Evolutionary conservation across 2,888 invertebrate genomes (phyloP), one percentile per base, ranked within the genome.

Genomic region (Ormyrus pomaceus): DNA sequence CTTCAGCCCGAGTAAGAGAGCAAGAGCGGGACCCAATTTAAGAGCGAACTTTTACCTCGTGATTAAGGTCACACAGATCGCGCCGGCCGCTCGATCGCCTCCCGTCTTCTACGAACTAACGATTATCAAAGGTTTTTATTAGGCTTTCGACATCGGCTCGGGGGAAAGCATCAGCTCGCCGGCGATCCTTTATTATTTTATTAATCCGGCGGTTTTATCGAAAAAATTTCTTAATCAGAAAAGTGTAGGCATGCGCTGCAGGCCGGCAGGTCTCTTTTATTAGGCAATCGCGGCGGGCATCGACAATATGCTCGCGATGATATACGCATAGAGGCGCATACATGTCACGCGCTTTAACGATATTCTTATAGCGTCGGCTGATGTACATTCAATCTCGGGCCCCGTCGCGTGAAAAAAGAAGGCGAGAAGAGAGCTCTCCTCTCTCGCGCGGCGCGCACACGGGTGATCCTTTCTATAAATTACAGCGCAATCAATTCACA

Each of bases 401-500:
- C 34, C 34, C 34, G 34, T 34, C 34, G 34, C 34, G 34, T 46
- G 46, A 46, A 13, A 13, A n/a, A 46, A 46, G 8, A 56, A 13
- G 50, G 11, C n/a, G 45, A 46, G 34, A 45, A 66, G 7, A 66
- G 7, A n/a, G 56, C 8, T 34, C 8, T 34, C 34, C 34, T 34
- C 34, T 34, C 34, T 34, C 34, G 53, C 19, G 48, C 64, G 48
- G 13, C 64, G 34, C 34, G 19, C 1, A 2, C 19, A 6, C 53
- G 59, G 59, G 53, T 53, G 75, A 59, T 61, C 68, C 75, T 56
- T 50, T 62, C 53, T 53, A 69, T 70, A 71, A 71, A 77, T 59
- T 53, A 59, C 59, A 46, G 53, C 51, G 53, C 65, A 65, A 72
- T 78, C 72, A 78, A 78, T 78, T 78, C 66, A 59, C 78, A 78